Percentiles rank a stretch among this genome's conserved stretches.
Conservation (phyloP, 2,888 invertebrate species). For the Acanthoscelides obtectus region DNA sequence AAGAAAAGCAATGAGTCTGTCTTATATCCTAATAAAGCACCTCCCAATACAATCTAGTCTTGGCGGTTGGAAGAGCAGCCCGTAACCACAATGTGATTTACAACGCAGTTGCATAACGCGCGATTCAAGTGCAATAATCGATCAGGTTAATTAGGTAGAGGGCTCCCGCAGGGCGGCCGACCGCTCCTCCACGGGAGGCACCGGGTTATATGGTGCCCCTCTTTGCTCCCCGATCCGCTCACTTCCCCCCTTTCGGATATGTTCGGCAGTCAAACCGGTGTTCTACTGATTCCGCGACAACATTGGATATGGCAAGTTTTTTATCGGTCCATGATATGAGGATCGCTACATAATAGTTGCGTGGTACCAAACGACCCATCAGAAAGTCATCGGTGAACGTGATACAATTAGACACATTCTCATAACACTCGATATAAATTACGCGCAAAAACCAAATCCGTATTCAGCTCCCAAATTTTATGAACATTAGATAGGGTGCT, state of each 20-base stretch:
- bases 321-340: neutral
- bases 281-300: neutral
- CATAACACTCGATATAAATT: too few species aligned
- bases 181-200: neutral
- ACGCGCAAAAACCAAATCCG: too few species aligned
- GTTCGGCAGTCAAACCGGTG: constrained; percentile 3
- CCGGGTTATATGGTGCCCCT: neutral
- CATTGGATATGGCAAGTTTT: neutral
- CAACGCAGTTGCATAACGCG: constrained; percentile 31
- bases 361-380: too few species aligned
- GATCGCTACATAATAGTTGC: neutral
- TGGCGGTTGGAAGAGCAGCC: constrained; percentile 7
- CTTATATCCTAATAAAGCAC: too few species aligned
- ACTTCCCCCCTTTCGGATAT: constrained; percentile 9
- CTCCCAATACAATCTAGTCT: neutral
- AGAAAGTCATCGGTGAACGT: too few species aligned
- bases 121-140: constrained; percentile 15
- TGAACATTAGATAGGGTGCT: too few species aligned
- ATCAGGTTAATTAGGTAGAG: neutral
- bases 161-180: neutral
- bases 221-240: constrained; percentile 14
- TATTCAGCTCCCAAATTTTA: too few species aligned
- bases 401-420: too few species aligned
- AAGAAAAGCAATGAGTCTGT: too few species aligned
- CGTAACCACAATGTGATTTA: constrained; percentile 18